phyloP scores from a whole-genome alignment of 2,888 invertebrate genomes.

The Xylota segnis region DNA sequence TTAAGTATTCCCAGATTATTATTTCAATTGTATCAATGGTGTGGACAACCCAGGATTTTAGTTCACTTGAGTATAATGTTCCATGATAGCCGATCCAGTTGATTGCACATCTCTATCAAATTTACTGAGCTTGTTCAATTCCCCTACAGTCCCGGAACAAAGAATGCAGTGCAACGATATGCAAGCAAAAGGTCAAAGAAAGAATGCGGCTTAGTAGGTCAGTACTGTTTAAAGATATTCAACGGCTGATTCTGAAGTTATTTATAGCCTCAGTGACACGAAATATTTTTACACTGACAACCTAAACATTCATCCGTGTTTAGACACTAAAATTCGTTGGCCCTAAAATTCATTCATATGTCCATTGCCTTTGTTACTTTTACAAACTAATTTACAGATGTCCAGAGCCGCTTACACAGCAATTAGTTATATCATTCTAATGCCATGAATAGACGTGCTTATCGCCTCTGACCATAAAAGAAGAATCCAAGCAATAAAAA shows the following conservation, averaged over 20 bases:
- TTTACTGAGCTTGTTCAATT: no score
- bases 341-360: constrained; percentile 17
- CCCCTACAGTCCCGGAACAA: no score
- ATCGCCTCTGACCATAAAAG: constrained; percentile 15
- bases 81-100: no score
- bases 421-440: constrained; percentile 38
- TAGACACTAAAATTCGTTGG: background rate
- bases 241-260: background rate
- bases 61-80: no score
- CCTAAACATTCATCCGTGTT: background rate
- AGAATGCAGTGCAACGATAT: no score
- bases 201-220: constrained; percentile 12
- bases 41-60: no score
- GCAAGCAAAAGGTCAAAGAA: background rate
- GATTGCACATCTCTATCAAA: no score
- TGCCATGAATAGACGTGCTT: constrained; percentile 14
- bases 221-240: background rate
- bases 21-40: no score
- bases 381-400: constrained; percentile 30
- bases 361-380: constrained; percentile 5
- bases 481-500: constrained; percentile 6
- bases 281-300: background rate
- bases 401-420: constrained; percentile 1
- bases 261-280: constrained; percentile 3
- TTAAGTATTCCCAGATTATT: no score